These are phyloP conservation scores for Nothoprocta pentlandii DNA, from an alignment of 2,113 vertebrate species.

Conservation along the genomic window DNA sequence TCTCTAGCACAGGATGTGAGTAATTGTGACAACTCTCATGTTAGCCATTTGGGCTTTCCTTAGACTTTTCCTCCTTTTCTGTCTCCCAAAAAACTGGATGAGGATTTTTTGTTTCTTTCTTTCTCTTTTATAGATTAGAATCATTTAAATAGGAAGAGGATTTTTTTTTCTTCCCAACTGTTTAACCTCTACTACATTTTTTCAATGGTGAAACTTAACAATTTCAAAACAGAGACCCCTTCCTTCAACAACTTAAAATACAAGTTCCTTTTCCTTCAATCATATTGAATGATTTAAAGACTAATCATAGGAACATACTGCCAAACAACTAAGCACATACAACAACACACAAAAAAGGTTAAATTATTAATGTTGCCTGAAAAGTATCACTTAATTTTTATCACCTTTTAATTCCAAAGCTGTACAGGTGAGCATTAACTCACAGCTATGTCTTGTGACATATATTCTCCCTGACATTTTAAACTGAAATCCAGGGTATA, in stretches of 20 bases:
- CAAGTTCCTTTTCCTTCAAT: neutral
- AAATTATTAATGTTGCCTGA: neutral
- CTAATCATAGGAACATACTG: neutral
- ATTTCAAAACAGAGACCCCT: neutral
- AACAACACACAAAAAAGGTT: neutral
- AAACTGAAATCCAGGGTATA: neutral
- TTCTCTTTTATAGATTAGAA: conserved; percentile 63
- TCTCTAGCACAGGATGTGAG: conserved; percentile 71
- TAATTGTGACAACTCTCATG: conserved; percentile 73
- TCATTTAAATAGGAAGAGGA: conserved; percentile 11
- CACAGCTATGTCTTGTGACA: neutral
- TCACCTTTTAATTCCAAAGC: neutral
- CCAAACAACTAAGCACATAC: neutral
- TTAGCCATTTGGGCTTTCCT: conserved; percentile 68
- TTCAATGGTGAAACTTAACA: neutral
- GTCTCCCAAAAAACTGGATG: conserved; percentile 70
- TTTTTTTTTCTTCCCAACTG: conserved; percentile 11
- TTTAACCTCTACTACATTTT: neutral
- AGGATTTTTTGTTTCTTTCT: conserved; percentile 49
- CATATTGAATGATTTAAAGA: neutral
- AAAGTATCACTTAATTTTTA: neutral
- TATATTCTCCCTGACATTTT: neutral
- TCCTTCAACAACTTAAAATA: neutral
- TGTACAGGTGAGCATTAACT: neutral
- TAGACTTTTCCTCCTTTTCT: conserved; percentile 71